phyloP scores from a whole-genome alignment of 2,113 vertebrate genomes.

The Anoplopoma fimbria region DNA sequence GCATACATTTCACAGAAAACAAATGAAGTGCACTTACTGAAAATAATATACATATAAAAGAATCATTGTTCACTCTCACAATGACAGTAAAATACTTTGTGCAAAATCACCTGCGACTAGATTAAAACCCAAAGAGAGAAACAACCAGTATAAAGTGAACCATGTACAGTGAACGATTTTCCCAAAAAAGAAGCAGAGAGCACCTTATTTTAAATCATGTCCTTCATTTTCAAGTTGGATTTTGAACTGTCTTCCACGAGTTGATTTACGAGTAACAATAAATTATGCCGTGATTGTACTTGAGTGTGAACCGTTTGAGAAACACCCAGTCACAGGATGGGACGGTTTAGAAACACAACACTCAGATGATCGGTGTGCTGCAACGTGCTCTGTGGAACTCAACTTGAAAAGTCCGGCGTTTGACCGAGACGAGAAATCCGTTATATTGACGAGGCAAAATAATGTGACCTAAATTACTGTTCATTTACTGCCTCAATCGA shows the following conservation, averaged over 20 bases:
- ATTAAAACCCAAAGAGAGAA: conserved; percentile 31
- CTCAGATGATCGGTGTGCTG: background rate
- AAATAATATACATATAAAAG: conserved; percentile 14
- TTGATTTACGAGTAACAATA: conserved; percentile 47
- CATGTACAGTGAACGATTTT: conserved; percentile 27
- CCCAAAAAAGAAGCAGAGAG: conserved; percentile 27
- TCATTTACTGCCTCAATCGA: background rate
- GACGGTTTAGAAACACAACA: background rate
- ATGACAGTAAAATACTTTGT: conserved; percentile 40
- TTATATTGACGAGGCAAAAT: conserved; percentile 2
- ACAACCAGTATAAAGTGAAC: conserved; percentile 41
- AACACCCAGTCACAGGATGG: background rate
- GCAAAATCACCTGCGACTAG: conserved; percentile 4
- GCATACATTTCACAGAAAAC: background rate
- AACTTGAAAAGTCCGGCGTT: background rate
- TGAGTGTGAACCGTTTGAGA: background rate
- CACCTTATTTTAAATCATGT: conserved; percentile 22
- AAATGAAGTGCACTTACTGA: conserved; percentile 27
- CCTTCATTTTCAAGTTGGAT: conserved; percentile 47
- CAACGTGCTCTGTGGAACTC: conserved; percentile 1
- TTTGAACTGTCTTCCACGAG: conserved; percentile 41
- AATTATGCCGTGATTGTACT: conserved; percentile 64
- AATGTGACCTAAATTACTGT: background rate
- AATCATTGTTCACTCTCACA: background rate
- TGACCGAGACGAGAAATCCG: conserved; percentile 7